phyloP scores from a whole-genome alignment of 2,113 vertebrate genomes.

The Oreochromis tanganicae region DNA sequence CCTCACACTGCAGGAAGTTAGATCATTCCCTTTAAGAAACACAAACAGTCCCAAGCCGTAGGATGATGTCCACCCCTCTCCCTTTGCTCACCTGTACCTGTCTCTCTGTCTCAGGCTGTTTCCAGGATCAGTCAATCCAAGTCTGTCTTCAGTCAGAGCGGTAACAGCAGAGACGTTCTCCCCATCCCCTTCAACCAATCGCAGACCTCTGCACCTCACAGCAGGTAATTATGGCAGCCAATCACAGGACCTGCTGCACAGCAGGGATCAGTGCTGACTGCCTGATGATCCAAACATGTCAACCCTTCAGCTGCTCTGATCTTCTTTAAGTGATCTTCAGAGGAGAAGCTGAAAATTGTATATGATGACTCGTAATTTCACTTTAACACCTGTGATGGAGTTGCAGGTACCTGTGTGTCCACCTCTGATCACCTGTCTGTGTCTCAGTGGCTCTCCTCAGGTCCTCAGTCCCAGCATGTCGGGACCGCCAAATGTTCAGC shows the following conservation, averaged over 20 bases:
- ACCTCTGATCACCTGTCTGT: background rate
- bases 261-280: background rate
- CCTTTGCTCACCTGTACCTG: background rate
- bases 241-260: conserved; percentile 31
- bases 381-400: background rate
- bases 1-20: background rate
- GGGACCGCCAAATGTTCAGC: conserved; percentile 93
- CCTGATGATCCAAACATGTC: background rate
- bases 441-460: conserved; percentile 88
- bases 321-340: background rate
- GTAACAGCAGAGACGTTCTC: conserved; percentile 92
- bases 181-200: conserved; percentile 93
- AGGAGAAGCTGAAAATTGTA: background rate
- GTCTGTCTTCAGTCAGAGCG: conserved; percentile 94
- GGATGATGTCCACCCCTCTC: background rate
- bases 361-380: background rate
- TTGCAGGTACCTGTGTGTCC: background rate
- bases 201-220: conserved; percentile 92
- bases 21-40: background rate
- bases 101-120: conserved; percentile 72
- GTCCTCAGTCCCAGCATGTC: conserved; percentile 97
- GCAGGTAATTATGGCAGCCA: conserved; percentile 82
- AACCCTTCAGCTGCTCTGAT: background rate
- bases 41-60: background rate
- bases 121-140: conserved; percentile 95